These are phyloP conservation scores for Lepidotrigona ventralis DNA, from an alignment of 1,140 invertebrate genomes.

Conservation along the genomic window DNA sequence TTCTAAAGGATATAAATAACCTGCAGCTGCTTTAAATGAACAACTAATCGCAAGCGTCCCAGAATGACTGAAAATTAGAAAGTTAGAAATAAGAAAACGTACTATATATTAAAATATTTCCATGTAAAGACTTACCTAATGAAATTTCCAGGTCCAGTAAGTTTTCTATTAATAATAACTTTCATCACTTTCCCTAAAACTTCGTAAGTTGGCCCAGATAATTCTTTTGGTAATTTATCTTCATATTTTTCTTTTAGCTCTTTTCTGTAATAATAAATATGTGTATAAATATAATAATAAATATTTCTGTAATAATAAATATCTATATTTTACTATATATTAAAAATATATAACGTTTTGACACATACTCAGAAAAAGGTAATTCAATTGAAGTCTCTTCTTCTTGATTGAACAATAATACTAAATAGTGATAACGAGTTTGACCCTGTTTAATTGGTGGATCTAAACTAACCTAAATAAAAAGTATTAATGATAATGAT, in stretches of 20 bases:
- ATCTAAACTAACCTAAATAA: constrained; percentile 90
- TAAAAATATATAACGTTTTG: not conserved
- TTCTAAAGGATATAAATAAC: constrained; percentile 98
- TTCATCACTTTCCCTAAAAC: constrained; percentile 96
- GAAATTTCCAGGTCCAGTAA: constrained; percentile 96
- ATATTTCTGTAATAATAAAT: constrained; percentile 82
- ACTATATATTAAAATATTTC: not conserved
- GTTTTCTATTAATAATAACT: constrained; percentile 95
- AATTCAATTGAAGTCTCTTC: constrained; percentile 97
- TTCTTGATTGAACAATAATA: constrained; percentile 96
- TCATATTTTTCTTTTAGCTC: constrained; percentile 97
- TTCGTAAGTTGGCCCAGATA: constrained; percentile 96
- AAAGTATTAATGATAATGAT: constrained; percentile 16
- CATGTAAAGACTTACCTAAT: constrained; percentile 84
- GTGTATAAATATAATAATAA: constrained; percentile 30
- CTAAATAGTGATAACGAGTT: constrained; percentile 97
- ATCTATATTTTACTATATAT: not conserved
- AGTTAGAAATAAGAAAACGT: constrained; percentile 47
- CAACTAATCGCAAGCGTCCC: constrained; percentile 96
- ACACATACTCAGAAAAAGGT: constrained; percentile 91
- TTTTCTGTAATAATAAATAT: constrained; percentile 82
- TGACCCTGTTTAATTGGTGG: constrained; percentile 99
- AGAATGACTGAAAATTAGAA: constrained; percentile 85
- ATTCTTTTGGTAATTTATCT: constrained; percentile 93
- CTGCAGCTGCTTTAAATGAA: constrained; percentile 99